Percentiles rank a stretch among this genome's conserved stretches.
Evolutionary conservation across 2,888 invertebrate species (phyloP).

Genomic region (Andrena fulva): DNA sequence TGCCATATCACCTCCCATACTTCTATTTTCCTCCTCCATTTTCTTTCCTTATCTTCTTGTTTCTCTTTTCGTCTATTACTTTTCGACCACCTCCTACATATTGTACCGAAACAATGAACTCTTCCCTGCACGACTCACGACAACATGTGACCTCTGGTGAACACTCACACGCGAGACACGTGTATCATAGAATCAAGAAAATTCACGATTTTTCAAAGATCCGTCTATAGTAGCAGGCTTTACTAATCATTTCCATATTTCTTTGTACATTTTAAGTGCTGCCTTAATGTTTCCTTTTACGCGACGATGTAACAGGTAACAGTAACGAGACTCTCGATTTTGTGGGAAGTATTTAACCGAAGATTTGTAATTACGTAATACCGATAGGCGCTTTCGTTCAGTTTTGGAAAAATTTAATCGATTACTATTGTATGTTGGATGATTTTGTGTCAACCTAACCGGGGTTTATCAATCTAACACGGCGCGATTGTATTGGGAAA

Average conservation of each 20-base stretch:
- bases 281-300: slow-evolving; percentile 4
- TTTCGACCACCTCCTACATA: too few species aligned
- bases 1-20: too few species aligned
- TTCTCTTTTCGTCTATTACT: too few species aligned
- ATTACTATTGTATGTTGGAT: background rate
- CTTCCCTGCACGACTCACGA: background rate
- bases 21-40: too few species aligned
- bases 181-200: slow-evolving; percentile 28
- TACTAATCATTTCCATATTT: slow-evolving; percentile 42
- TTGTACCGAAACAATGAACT: background rate
- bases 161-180: slow-evolving; percentile 29
- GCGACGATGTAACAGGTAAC: slow-evolving; percentile 31
- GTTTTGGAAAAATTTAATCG: slow-evolving; percentile 1
- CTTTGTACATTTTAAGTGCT: slow-evolving; percentile 27
- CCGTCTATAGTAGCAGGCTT: slow-evolving; percentile 13
- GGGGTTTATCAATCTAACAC: too few species aligned
- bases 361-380: slow-evolving; percentile 40
- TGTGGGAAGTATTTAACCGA: slow-evolving; percentile 39
- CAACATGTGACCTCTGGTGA: slow-evolving; percentile 23
- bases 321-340: slow-evolving; percentile 39
- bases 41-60: too few species aligned
- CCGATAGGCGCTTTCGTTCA: slow-evolving; percentile 21
- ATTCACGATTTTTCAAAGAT: slow-evolving; percentile 2
- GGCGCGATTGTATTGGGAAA: too few species aligned
- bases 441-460: too few species aligned